Percentiles rank a stretch among this genome's conserved stretches.
phyloP scores from a whole-genome alignment of 2,888 invertebrate species.

The Monopis laevigella region DNA sequence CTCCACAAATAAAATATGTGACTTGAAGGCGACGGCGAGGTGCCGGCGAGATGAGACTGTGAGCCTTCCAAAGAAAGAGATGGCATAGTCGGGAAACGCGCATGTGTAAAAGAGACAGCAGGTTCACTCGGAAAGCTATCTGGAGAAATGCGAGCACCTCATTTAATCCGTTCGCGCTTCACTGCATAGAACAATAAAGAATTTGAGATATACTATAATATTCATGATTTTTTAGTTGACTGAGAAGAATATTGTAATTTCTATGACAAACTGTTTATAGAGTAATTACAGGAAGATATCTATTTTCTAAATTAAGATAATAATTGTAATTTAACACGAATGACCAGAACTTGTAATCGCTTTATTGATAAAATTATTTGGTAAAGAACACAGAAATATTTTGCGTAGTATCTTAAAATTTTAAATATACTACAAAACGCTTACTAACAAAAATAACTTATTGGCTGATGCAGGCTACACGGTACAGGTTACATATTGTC shows the following conservation, averaged over 20 bases:
- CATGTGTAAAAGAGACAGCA: constrained; percentile 31
- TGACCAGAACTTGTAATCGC: too few species aligned
- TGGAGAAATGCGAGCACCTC: constrained; percentile 66
- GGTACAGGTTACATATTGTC: constrained; percentile 45
- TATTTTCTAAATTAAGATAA: too few species aligned
- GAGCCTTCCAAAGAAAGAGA: constrained; percentile 41
- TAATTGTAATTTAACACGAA: too few species aligned
- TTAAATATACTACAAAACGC: constrained; percentile 37
- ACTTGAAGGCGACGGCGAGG: constrained; percentile 63
- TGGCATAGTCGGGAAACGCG: constrained; percentile 17
- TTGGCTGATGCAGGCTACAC: constrained; percentile 38
- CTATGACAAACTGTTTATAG: too few species aligned
- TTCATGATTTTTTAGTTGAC: too few species aligned
- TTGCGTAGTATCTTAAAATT: neutral
- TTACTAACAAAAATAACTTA: constrained; percentile 52
- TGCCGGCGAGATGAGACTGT: constrained; percentile 59
- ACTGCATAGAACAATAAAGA: constrained; percentile 57
- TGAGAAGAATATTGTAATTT: too few species aligned
- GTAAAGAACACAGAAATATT: neutral
- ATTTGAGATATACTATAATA: constrained; percentile 49
- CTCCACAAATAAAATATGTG: constrained; percentile 67
- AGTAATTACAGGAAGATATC: too few species aligned
- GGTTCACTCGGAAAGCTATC: constrained; percentile 47
- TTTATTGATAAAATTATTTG: too few species aligned
- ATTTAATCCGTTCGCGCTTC: constrained; percentile 66